Evolutionary conservation across 2,888 invertebrate species (phyloP).

Genomic region (Andrena bucephala): DNA sequence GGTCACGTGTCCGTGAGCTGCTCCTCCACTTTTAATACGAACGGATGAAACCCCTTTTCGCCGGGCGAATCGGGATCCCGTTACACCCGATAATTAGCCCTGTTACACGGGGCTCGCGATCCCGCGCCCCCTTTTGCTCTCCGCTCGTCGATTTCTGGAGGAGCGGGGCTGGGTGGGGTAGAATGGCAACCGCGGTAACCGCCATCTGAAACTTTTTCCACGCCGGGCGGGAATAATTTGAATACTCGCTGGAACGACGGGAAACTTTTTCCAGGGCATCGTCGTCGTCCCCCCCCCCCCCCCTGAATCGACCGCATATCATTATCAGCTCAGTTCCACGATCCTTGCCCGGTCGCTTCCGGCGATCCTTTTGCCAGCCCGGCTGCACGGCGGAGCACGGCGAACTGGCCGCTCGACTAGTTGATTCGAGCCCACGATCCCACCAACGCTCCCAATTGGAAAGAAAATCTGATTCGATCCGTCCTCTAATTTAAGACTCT

Average conservation of each 20-base stretch:
- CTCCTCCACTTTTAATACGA: constrained; percentile 6
- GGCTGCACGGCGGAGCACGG: constrained; percentile 26
- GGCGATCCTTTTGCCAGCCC: constrained; percentile 41
- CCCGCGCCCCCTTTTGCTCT: neutral
- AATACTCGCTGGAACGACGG: constrained; percentile 65
- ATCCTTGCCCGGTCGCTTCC: constrained; percentile 22
- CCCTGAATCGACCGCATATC: constrained; percentile 65
- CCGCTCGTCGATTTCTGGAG: constrained; percentile 1
- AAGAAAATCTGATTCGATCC: constrained; percentile 49
- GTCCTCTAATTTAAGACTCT: constrained; percentile 32
- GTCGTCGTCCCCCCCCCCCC: too few relatives aligned
- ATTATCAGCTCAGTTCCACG: constrained; percentile 62
- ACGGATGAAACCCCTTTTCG: constrained; percentile 3
- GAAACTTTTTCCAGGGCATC: constrained; percentile 65
- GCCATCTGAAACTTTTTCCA: constrained; percentile 49
- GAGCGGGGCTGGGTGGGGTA: constrained; percentile 14
- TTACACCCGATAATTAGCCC: constrained; percentile 13
- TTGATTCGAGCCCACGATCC: constrained; percentile 36
- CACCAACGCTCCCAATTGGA: constrained; percentile 43
- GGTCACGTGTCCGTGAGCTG: neutral
- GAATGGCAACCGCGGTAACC: constrained; percentile 48
- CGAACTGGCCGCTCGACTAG: constrained; percentile 10
- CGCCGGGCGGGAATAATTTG: constrained; percentile 64
- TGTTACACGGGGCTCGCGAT: neutral
- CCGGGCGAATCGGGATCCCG: neutral